Base-by-base conservation (phyloP, 2,113 vertebrate genomes). In the Tamias sibiricus region DNA sequence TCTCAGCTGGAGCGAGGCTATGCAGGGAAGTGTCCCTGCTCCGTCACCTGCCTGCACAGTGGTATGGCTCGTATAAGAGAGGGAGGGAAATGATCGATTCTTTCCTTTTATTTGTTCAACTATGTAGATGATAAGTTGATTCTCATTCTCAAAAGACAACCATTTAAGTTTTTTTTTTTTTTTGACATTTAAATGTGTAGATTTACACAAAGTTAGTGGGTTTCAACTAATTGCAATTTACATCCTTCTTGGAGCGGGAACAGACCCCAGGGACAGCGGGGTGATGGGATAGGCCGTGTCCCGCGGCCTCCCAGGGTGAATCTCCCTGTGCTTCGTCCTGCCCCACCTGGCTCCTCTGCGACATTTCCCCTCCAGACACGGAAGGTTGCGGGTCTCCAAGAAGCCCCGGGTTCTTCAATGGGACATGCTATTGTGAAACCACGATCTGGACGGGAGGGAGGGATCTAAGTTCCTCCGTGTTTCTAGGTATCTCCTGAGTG, bases 241-340 rank as follows among this genome's bases (percentile, higher is more conserved):
- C 7, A 2, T 40, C 90, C 80, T 19, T 32, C 19, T 8, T 7
- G 35, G 20, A 24, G 54, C 24, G 74, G 79, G 4, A 2, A 26
- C 20, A 3, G 16, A 28, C 42, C 9, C 12, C 10, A 47, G 7
- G 1, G 6, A 6, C 4, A 5, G 37, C 4, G 5, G 32, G 30
- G 52, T 28, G 4, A 20, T 14, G 6, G 0, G 81, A 22, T 2
- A 2, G 1, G 6, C 24, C 4, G 35, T 42, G 42, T 24, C n/a
- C 17, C 11, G 2, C 14, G 0, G 80, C 62, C 37, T 17, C 22
- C 5, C 42, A 16, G 30, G 28, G 20, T 28, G 3, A 6, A 30
- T 28, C 0, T 49, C 22, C 13, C 17, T 19, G 14, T 0, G 30
- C 4, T 8, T 28, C 6, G 6, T 62, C 11, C 12, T 42, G 40